Conservation (phyloP, 2,113 vertebrate species). For the Hiodon alosoides region DNA sequence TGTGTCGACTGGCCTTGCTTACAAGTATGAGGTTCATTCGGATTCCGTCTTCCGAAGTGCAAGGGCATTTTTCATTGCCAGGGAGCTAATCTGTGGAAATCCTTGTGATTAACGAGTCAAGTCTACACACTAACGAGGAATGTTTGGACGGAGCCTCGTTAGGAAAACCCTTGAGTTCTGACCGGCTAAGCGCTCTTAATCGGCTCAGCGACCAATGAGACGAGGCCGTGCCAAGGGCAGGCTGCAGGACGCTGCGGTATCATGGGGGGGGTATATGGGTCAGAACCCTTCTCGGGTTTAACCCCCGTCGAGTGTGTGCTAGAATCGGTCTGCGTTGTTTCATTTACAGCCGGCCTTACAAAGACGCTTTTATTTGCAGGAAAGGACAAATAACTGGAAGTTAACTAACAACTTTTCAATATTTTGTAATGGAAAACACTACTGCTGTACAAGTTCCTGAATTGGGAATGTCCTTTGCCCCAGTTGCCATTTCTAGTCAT, state of each 20-base stretch:
- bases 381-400: no score
- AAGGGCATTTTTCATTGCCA: background rate
- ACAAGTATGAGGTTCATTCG: background rate
- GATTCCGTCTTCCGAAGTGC: background rate
- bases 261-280: no score
- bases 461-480: no score
- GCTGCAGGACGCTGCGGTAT: background rate
- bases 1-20: background rate
- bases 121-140: slow-evolving; percentile 15
- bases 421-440: no score
- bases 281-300: no score
- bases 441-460: no score
- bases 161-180: slow-evolving; percentile 13
- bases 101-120: slow-evolving; percentile 22
- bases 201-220: background rate
- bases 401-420: no score
- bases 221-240: background rate
- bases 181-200: slow-evolving; percentile 3
- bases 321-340: no score
- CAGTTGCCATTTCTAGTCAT: no score
- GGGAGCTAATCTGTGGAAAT: slow-evolving; percentile 17
- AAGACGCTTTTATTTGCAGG: no score
- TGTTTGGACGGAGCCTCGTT: slow-evolving; percentile 12
- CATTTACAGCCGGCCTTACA: no score
- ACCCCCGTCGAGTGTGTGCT: no score